Evolutionary conservation across 2,113 vertebrate species (phyloP).

Genomic region (Passer montanus): DNA sequence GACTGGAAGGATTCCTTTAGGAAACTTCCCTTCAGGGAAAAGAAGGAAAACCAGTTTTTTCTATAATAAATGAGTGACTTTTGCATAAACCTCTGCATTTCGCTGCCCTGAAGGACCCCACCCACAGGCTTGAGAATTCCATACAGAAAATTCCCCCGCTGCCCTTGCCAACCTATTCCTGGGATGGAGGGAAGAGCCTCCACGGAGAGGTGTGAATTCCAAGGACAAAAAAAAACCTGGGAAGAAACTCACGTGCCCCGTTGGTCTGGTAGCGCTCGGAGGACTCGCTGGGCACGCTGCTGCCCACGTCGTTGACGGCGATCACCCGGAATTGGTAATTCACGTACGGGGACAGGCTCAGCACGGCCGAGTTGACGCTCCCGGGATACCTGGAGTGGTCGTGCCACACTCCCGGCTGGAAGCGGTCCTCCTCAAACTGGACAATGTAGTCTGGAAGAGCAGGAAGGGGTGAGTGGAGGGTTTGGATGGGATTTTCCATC

Average conservation of each 20-base stretch:
- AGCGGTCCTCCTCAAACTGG: constrained; percentile 91
- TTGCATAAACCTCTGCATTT: rapidly evolving
- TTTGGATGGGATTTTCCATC: rapidly evolving
- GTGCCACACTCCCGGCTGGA: constrained; percentile 86
- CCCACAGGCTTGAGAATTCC: rapidly evolving
- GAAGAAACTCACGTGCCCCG: constrained; percentile 83
- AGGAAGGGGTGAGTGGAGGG: neutral
- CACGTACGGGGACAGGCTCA: constrained; percentile 88
- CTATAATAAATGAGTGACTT: rapidly evolving
- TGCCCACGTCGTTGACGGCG: constrained; percentile 90
- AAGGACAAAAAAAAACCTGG: rapidly evolving
- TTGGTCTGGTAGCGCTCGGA: constrained; percentile 90
- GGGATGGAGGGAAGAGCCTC: rapidly evolving
- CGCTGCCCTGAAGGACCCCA: neutral
- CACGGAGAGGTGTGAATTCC: rapidly evolving
- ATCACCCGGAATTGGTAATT: constrained; percentile 97
- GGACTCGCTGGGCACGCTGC: constrained; percentile 85
- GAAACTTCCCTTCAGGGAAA: neutral
- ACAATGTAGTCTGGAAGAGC: constrained; percentile 84
- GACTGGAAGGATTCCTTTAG: neutral
- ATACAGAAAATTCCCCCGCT: rapidly evolving
- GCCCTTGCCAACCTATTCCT: neutral
- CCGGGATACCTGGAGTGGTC: constrained; percentile 86
- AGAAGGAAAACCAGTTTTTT: neutral
- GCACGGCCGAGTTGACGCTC: constrained; percentile 84